A percentile compares a stretch with the other conserved stretches of the same genome.
Evolutionary conservation across 2,797 vertebrate genomes (phyloP).

Genomic region (Rhodeus uyekii): DNA sequence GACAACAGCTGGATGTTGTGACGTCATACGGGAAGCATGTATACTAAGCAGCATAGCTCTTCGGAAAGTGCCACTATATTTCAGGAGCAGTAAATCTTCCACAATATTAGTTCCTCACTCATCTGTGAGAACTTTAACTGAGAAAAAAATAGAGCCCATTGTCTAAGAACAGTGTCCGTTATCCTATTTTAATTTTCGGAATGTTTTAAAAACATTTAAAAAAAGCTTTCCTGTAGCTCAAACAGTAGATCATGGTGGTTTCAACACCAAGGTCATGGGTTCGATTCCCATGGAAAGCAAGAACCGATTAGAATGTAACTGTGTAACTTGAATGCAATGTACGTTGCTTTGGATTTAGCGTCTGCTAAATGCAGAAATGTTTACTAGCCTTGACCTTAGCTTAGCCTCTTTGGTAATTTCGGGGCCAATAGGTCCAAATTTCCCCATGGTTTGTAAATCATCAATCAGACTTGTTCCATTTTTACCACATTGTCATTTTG

Average conservation of each 20-base stretch:
- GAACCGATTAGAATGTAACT: too few relatives aligned
- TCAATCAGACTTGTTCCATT: background rate
- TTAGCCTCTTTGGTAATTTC: background rate
- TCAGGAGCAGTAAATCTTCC: background rate
- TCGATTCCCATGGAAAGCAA: too few relatives aligned
- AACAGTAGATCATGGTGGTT: too few relatives aligned
- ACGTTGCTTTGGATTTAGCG: too few relatives aligned
- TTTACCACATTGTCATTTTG: background rate
- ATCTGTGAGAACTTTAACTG: constrained; percentile 2
- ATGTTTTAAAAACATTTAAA: too few relatives aligned
- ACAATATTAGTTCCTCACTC: background rate
- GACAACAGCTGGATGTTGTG: too few relatives aligned
- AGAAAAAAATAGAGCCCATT: background rate
- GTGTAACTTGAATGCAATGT: too few relatives aligned
- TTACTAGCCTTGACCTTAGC: background rate
- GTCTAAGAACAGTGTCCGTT: background rate
- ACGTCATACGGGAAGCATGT: too few relatives aligned
- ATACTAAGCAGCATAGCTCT: constrained; percentile 4
- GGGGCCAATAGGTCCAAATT: background rate
- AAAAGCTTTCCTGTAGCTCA: too few relatives aligned
- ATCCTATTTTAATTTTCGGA: too few relatives aligned
- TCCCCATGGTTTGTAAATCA: background rate
- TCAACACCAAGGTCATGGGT: too few relatives aligned
- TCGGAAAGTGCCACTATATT: background rate
- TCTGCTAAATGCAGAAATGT: too few relatives aligned